Base-by-base conservation (phyloP, 2,113 vertebrate genomes). In the rabbit (Oryctolagus cuniculus) region DNA sequence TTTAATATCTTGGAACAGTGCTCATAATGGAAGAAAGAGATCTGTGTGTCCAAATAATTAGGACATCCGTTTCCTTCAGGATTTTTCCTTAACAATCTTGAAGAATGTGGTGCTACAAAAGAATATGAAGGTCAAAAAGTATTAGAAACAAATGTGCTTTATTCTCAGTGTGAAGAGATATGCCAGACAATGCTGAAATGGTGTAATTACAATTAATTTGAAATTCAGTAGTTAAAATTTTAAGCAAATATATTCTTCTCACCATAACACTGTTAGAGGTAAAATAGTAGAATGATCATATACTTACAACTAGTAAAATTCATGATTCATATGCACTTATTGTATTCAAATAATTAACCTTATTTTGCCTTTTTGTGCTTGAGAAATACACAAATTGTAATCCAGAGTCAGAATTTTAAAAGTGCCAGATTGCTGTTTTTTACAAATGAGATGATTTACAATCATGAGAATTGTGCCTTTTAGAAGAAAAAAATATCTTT, bases 321-420 rank as follows among this genome's bases (percentile, higher is more conserved):
- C 85, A 6, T 55, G 19, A 74, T 82, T 17, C 19, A 3, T 36
- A 53, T 64, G 53, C 11, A 96, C 36, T 63, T 91, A 31, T 88
- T 97, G 83, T 92, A 72, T 66, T 11, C 36, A 73, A 25, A 25
- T 89, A 93, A 67, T 72, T 92, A n/a, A 88, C 77, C 61, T 44
- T 84, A 3, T 67, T 31, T 83, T 96, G n/a, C 89, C 87, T 21
- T 75, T 97, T 97, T 96, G 49, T 92, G 75, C 95, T 94, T 96
- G 69, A 86, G 24, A 97, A 97, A 82, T 94, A 94, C 79, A 80
- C 24, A 24, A 61, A 55, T 78, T 19, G 5, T 94, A 74, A 93
- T 96, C 97, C 10, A 81, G 61, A 93, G 81, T 88, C 10, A 0
- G 91, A 74, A 69, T 93, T 97, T 53, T 13, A 83, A 87, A 97